Evolutionary conservation across 2,888 invertebrate genomes (phyloP).

Genomic region (Patella ulyssiponensis): DNA sequence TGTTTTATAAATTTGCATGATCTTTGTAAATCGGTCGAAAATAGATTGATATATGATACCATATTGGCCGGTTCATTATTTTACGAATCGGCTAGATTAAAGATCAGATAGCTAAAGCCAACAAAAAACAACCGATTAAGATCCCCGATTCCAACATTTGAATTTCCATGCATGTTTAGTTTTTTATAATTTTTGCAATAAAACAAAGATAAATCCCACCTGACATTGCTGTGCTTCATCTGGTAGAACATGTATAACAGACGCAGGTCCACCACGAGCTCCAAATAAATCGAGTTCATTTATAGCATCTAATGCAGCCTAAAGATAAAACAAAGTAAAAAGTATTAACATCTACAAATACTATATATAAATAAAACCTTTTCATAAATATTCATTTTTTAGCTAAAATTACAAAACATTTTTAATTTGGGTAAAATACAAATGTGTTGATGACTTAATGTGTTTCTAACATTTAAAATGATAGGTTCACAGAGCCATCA

Average conservation of each 20-base stretch:
- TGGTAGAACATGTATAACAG: conserved; percentile 96
- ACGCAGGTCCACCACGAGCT: conserved; percentile 94
- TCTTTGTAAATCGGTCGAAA: no score
- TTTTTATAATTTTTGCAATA: no score
- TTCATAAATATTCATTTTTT: not conserved
- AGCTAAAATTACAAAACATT: not conserved
- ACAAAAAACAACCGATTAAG: no score
- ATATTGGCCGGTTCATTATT: no score
- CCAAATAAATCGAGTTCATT: conserved; percentile 97
- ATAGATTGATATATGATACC: no score
- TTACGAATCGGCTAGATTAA: no score
- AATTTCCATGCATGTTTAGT: no score
- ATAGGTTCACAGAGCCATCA: not conserved
- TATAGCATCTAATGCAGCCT: conserved; percentile 96
- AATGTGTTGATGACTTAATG: not conserved
- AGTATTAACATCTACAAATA: not conserved
- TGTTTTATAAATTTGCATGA: no score
- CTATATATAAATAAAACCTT: not conserved
- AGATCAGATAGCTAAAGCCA: no score
- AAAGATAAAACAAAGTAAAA: conserved; percentile 6
- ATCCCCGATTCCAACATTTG: no score
- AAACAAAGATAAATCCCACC: conserved; percentile 57
- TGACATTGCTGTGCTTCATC: conserved; percentile 99
- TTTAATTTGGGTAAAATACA: not conserved
- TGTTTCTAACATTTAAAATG: not conserved